phyloP scores from a whole-genome alignment of 1,140 invertebrate genomes.

The Drosophila watanabei region DNA sequence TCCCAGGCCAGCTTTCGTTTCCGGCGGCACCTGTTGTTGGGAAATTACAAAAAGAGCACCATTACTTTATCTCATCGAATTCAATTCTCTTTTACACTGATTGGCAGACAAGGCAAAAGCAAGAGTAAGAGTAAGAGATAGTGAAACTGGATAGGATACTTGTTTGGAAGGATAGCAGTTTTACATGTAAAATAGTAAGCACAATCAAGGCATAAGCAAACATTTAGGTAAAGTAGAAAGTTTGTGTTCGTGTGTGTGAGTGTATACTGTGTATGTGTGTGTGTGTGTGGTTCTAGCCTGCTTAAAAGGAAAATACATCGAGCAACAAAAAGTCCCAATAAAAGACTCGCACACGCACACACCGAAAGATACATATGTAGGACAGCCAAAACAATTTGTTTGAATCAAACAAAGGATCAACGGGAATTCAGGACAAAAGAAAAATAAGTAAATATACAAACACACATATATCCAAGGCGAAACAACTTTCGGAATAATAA shows the following conservation, averaged over 20 bases:
- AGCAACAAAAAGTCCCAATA: slow-evolving; percentile 45
- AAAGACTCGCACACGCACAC: slow-evolving; percentile 36
- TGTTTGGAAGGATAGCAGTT: slow-evolving; percentile 26
- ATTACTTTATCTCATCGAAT: slow-evolving; percentile 51
- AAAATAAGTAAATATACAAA: slow-evolving; percentile 31
- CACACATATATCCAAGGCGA: slow-evolving; percentile 19
- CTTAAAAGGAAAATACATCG: slow-evolving; percentile 44
- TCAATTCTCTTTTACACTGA: slow-evolving; percentile 9
- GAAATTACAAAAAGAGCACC: slow-evolving; percentile 10
- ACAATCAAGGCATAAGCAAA: slow-evolving; percentile 80
- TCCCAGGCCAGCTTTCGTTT: slow-evolving; percentile 90
- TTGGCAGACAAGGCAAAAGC: slow-evolving; percentile 27
- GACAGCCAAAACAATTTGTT: slow-evolving; percentile 62
- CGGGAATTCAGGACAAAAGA: slow-evolving; percentile 22
- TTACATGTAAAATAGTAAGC: slow-evolving; percentile 45
- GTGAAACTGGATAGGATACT: slow-evolving; percentile 18
- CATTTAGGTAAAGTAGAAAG: slow-evolving; percentile 71
- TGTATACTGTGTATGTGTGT: slow-evolving; percentile 19
- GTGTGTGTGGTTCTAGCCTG: slow-evolving; percentile 33
- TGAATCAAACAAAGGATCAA: slow-evolving; percentile 56
- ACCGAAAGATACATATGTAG: slow-evolving; percentile 47
- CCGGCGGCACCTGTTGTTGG: slow-evolving; percentile 88
- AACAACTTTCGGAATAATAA: slow-evolving; percentile 59
- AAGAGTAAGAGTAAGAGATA: slow-evolving; percentile 6
- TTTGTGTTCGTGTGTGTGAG: slow-evolving; percentile 20